A percentile compares a stretch with the other conserved stretches of the same genome.
Evolutionary conservation across 2,888 invertebrate species (phyloP).

Genomic region (Helicoverpa assulta): DNA sequence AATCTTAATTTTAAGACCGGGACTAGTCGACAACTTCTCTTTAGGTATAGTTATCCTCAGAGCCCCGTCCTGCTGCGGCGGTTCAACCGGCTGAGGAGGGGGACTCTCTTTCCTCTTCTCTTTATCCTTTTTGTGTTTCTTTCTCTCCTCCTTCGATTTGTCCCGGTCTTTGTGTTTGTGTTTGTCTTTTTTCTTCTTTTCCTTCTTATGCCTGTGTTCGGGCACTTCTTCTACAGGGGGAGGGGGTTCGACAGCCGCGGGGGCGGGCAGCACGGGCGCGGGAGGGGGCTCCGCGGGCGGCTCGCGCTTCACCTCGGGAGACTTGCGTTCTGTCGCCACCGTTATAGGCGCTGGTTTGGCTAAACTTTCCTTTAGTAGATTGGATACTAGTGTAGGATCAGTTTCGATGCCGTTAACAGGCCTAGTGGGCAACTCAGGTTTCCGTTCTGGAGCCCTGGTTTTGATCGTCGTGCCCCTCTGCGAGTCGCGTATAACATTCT

Average conservation of each 20-base stretch:
- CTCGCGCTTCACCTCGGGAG: conserved; percentile 77
- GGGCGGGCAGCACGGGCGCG: conserved; percentile 56
- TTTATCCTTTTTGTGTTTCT: conserved; percentile 93
- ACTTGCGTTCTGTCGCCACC: conserved; percentile 81
- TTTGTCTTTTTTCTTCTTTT: conserved; percentile 95
- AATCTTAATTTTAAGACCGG: conserved; percentile 95
- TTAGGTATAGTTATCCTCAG: conserved; percentile 85
- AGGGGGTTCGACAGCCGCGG: conserved; percentile 51
- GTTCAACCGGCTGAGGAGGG: conserved; percentile 61
- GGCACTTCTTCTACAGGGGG: conserved; percentile 54
- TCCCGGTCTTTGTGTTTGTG: conserved; percentile 95
- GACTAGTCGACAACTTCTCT: conserved; percentile 82
- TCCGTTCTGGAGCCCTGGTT: conserved; percentile 81
- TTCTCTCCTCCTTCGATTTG: conserved; percentile 93
- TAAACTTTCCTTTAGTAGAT: conserved; percentile 92
- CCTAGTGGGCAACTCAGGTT: conserved; percentile 74
- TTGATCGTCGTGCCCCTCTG: conserved; percentile 79
- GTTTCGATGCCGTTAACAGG: conserved; percentile 92
- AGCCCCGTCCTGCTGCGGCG: conserved; percentile 71
- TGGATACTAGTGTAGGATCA: conserved; percentile 93
- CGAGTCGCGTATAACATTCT: conserved; percentile 90
- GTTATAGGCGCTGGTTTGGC: conserved; percentile 87
- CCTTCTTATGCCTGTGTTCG: conserved; percentile 87
- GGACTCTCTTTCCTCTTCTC: conserved; percentile 80
- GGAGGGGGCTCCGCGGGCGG: conserved; percentile 73